These are phyloP conservation scores for Euphysa ruthae DNA, from an alignment of 30 jellyfish, hydroid and myxozoan species.

Conservation along the genomic window DNA sequence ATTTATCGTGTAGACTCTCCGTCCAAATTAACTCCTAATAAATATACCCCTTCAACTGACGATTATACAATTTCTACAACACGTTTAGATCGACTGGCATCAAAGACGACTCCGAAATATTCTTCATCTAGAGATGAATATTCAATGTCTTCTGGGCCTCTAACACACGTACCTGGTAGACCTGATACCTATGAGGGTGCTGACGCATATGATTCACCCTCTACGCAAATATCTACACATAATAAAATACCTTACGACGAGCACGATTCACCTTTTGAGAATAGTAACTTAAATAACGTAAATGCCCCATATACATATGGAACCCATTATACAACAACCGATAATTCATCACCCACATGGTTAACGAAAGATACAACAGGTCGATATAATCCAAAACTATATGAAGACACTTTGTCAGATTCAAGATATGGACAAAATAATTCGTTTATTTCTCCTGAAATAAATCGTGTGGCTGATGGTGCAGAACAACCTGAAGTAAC, in stretches of 20 bases:
- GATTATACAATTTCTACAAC: too few species aligned
- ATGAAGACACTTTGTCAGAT: conserved; percentile 47
- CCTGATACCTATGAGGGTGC: not conserved
- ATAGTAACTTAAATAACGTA: not conserved
- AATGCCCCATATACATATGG: conserved; percentile 20
- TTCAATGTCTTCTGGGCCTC: conserved; percentile 11
- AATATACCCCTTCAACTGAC: too few species aligned
- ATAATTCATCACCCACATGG: conserved; percentile 33
- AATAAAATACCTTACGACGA: conserved; percentile 41
- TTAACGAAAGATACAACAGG: conserved; percentile 4
- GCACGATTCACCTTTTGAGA: conserved; percentile 40
- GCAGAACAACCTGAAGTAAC: conserved; percentile 77
- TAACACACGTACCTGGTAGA: conserved; percentile 9
- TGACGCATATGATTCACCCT: not conserved
- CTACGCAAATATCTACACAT: conserved; percentile 26
- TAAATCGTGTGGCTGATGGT: conserved; percentile 81
- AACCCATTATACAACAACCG: conserved; percentile 13
- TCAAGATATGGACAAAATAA: conserved; percentile 19
- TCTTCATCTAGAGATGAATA: not conserved
- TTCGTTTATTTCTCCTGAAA: conserved; percentile 59
- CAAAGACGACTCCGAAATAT: not conserved
- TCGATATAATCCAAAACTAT: conserved; percentile 70
- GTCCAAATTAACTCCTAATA: too few species aligned
- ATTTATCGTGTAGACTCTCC: too few species aligned
- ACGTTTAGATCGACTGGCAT: too few species aligned